These are phyloP conservation scores for Pseudolaguvia tuberculata DNA, from an alignment of 2,113 vertebrate species.

Conservation along the genomic window DNA sequence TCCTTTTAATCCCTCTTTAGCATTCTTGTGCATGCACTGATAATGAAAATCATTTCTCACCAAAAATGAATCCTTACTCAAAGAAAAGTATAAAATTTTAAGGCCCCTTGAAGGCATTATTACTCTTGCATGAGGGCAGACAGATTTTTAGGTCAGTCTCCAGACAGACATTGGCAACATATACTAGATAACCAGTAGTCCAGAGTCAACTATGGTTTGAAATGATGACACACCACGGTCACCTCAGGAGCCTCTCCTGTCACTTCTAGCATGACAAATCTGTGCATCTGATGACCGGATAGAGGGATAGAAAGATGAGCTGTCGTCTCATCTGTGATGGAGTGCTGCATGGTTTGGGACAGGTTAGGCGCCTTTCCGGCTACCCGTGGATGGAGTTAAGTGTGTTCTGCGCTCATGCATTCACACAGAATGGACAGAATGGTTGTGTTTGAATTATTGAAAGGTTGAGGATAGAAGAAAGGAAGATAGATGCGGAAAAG, in stretches of 20 bases:
- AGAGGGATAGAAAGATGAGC: constrained; percentile 2
- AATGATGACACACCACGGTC: constrained; percentile 13
- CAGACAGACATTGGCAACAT: constrained; percentile 41
- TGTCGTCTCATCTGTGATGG: constrained; percentile 18
- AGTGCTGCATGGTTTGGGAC: constrained; percentile 4
- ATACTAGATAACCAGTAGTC: not conserved
- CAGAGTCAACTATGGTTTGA: not conserved
- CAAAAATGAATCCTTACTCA: constrained; percentile 59
- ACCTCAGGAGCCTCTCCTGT: constrained; percentile 26
- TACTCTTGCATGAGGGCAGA: constrained; percentile 62
- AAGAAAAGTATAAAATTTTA: constrained; percentile 58
- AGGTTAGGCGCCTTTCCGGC: constrained; percentile 19
- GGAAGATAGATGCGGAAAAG: not conserved
- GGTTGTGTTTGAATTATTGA: constrained; percentile 30
- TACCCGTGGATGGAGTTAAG: constrained; percentile 13
- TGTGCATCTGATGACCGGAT: not conserved
- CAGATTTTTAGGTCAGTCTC: constrained; percentile 52
- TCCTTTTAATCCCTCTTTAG: constrained; percentile 1
- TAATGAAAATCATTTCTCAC: constrained; percentile 40
- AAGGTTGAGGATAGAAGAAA: constrained; percentile 9
- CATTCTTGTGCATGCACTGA: not conserved
- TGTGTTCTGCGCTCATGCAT: constrained; percentile 6
- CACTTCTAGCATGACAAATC: constrained; percentile 17
- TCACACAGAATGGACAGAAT: constrained; percentile 19
- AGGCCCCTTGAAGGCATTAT: constrained; percentile 54